These are phyloP conservation scores for Apeira syringaria DNA, from an alignment of 2,888 invertebrate genomes.

Conservation along the genomic window DNA sequence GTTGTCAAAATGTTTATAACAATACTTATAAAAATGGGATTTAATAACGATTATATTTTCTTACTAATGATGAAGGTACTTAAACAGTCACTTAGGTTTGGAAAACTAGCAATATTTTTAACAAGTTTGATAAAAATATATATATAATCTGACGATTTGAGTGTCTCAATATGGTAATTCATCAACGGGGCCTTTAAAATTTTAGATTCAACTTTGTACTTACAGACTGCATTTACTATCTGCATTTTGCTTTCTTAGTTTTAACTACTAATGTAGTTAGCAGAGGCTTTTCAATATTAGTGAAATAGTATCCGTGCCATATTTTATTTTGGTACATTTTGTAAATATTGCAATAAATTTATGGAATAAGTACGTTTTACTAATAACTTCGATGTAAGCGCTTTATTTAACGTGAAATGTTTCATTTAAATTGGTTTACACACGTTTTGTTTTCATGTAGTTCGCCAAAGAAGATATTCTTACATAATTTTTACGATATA, in stretches of 20 bases:
- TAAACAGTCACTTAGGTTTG: no score
- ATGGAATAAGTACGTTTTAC: conserved; percentile 22
- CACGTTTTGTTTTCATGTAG: conserved; percentile 22
- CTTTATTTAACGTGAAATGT: conserved; percentile 17
- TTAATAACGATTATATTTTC: no score
- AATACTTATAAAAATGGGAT: no score
- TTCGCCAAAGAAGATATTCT: conserved; percentile 44
- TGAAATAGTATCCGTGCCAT: conserved; percentile 31
- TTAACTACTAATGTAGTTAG: conserved; percentile 14
- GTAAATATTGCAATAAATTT: conserved; percentile 33
- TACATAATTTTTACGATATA: conserved; percentile 43
- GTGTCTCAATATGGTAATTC: no score
- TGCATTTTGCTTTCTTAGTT: conserved; percentile 26
- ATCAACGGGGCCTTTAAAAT: conserved; percentile 1
- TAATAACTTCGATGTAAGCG: conserved; percentile 19
- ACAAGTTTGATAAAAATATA: no score
- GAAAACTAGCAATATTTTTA: no score
- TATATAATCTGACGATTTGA: no score
- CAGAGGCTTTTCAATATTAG: conserved; percentile 26
- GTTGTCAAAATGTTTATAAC: no score
- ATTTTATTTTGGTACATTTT: conserved; percentile 30
- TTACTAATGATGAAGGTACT: no score
- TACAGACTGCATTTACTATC: conserved; percentile 41
- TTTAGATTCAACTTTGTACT: conserved; percentile 19
- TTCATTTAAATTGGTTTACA: conserved; percentile 23